Percentiles rank a stretch among this genome's conserved stretches.
phyloP scores from a whole-genome alignment of 2,888 invertebrate genomes.

The Leptopilina drosophilae region DNA sequence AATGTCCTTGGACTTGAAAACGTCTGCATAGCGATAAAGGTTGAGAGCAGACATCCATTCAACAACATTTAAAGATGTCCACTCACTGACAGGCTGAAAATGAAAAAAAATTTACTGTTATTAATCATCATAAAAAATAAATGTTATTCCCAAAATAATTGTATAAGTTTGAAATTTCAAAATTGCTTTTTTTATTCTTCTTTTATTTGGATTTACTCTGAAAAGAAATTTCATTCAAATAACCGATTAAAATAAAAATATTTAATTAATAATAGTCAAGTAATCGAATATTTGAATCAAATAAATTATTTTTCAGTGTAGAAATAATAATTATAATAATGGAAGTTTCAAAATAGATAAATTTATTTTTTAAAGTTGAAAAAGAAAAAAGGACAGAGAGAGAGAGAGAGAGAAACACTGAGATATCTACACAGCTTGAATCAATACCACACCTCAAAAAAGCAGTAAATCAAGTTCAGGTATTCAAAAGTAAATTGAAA shows the following conservation, averaged over 20 bases:
- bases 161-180: too few relatives aligned
- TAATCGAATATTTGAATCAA: too few relatives aligned
- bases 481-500: neutral
- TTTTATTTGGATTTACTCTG: too few relatives aligned
- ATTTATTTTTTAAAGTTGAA: neutral
- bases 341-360: too few relatives aligned
- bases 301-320: too few relatives aligned
- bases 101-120: conserved; percentile 51
- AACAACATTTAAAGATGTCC: conserved; percentile 84
- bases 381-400: neutral
- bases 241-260: too few relatives aligned
- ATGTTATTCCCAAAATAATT: too few relatives aligned
- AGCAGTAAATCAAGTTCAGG: conserved; percentile 15
- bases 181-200: too few relatives aligned
- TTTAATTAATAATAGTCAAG: too few relatives aligned
- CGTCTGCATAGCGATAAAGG: conserved; percentile 84
- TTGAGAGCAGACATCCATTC: conserved; percentile 88
- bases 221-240: too few relatives aligned
- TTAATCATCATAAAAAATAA: conserved; percentile 3
- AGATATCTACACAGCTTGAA: neutral
- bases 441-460: conserved; percentile 3
- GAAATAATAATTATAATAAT: too few relatives aligned
- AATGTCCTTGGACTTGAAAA: conserved; percentile 85
- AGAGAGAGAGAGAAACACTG: neutral
- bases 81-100: conserved; percentile 83